A percentile compares a stretch with the other conserved stretches of the same genome.
Conservation (phyloP, 2,888 invertebrate species). For the Matsumyia berberina region DNA sequence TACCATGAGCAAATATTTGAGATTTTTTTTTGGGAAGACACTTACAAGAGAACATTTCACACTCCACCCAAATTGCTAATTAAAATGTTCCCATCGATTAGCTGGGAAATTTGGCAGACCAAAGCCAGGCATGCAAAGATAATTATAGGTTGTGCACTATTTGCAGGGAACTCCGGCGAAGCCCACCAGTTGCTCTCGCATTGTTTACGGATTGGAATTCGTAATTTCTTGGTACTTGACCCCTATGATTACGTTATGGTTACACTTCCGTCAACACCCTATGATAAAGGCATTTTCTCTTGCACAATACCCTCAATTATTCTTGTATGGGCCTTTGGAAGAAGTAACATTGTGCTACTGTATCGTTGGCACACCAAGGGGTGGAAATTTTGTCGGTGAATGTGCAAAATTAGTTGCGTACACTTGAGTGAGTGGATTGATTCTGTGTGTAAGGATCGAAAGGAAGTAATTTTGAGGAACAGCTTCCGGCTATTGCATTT, state of each 20-base stretch:
- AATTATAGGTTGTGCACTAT: conserved; percentile 69
- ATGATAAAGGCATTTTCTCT: conserved; percentile 34
- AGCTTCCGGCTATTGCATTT: conserved; percentile 72
- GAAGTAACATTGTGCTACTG: conserved; percentile 65
- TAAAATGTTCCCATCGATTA: conserved; percentile 80
- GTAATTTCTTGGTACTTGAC: conserved; percentile 77
- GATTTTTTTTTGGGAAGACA: conserved; percentile 39
- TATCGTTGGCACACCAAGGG: conserved; percentile 65
- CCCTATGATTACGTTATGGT: conserved; percentile 78
- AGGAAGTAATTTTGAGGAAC: conserved; percentile 23
- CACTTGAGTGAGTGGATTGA: conserved; percentile 66
- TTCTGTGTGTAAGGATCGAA: conserved; percentile 13
- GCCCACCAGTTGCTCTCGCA: conserved; percentile 65
- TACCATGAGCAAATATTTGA: conserved; percentile 36
- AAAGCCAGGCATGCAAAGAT: conserved; percentile 49
- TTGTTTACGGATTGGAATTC: conserved; percentile 74
- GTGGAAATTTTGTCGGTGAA: conserved; percentile 54
- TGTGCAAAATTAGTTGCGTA: conserved; percentile 67
- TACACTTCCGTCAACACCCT: conserved; percentile 76
- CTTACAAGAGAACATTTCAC: conserved; percentile 58
- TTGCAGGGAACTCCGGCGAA: conserved; percentile 42
- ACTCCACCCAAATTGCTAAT: conserved; percentile 79
- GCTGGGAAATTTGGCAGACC: conserved; percentile 43
- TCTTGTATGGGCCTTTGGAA: conserved; percentile 69
- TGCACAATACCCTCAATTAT: conserved; percentile 71